Base-by-base conservation (phyloP, 2,797 vertebrate genomes). In the Sternotherus odoratus region DNA sequence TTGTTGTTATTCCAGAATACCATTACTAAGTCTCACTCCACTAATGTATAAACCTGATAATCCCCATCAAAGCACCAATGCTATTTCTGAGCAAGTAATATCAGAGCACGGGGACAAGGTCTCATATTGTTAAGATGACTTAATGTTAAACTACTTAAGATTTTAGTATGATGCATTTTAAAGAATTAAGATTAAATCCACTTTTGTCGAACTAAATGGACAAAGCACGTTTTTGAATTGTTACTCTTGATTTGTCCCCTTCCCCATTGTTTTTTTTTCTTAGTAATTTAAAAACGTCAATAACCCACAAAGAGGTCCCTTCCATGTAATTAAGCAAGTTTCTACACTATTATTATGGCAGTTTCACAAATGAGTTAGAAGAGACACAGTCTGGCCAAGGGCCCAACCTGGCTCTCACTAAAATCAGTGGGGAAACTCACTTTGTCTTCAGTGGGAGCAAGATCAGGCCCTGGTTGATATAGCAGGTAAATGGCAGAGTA, bases 351-450 rank as follows among this genome's bases (percentile, higher is more conserved):
- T 11, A 60, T 78, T 33, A 13, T 33, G 48, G n/a, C 63, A 46
- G 1, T 28, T 63, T 90, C 79, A 63, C 30, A 77, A 51, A n/a
- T 54, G 46, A 85, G 33, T 43, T 57, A 77, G 60, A 5, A 63
- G 60, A 83, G 83, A n/a, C 28, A 33, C 48, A 79, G 33, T 1
- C 2, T 60, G 51, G 5, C 26, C 87, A 23, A 78, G 53, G 26
- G 85, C 26, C 24, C 85, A 77, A 51, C 46, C 30, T 5, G 85
- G n/a, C 74, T 82, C n/a, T 54, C 39, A 5, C 28, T 78, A 30
- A 82, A 88, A 82, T 77, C 49, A 90, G 86, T 39, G 30, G 11
- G 56, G 91, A 93, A 92, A 91, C 69, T 28, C 56, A 87, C 69
- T 50, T 79, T 94, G 39, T 77, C 21, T 11, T 85, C 33, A 78